A percentile compares a stretch with the other conserved stretches of the same genome.
Conservation (phyloP, 2,797 vertebrate genomes). For the Vespertilio murinus region DNA sequence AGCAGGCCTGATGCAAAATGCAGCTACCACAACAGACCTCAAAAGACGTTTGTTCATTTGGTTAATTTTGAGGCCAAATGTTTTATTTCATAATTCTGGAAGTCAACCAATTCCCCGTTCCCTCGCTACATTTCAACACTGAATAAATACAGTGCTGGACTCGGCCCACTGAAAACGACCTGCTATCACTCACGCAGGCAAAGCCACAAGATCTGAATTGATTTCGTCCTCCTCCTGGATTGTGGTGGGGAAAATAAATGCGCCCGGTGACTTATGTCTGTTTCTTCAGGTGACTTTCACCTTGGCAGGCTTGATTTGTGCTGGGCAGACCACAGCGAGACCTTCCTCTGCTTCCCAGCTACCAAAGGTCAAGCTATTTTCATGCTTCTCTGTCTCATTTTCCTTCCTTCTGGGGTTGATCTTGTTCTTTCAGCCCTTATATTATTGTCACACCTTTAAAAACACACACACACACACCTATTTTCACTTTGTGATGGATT, state of each 20-base stretch:
- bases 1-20: constrained; percentile 58
- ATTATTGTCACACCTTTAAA: constrained; percentile 51
- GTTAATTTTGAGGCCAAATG: constrained; percentile 71
- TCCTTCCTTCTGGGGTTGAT: constrained; percentile 58
- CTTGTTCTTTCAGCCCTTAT: constrained; percentile 32
- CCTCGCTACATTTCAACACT: constrained; percentile 68
- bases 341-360: constrained; percentile 53
- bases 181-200: constrained; percentile 66
- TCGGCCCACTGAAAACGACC: constrained; percentile 64
- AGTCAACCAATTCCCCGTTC: constrained; percentile 66
- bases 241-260: constrained; percentile 74
- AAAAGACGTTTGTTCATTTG: constrained; percentile 70
- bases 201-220: constrained; percentile 56
- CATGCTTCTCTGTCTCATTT: constrained; percentile 49
- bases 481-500: constrained; percentile 15
- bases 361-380: constrained; percentile 62
- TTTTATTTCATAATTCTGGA: constrained; percentile 77
- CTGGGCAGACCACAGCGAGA: constrained; percentile 55
- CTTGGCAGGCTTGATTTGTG: constrained; percentile 74
- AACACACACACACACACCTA: not conserved
- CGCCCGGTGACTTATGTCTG: constrained; percentile 72
- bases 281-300: constrained; percentile 80
- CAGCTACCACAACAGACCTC: constrained; percentile 68
- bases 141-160: constrained; percentile 67
- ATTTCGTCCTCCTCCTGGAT: constrained; percentile 64